Evolutionary conservation across 2,888 invertebrate genomes (phyloP).

Genomic region (Orthonychiurus folsomi): DNA sequence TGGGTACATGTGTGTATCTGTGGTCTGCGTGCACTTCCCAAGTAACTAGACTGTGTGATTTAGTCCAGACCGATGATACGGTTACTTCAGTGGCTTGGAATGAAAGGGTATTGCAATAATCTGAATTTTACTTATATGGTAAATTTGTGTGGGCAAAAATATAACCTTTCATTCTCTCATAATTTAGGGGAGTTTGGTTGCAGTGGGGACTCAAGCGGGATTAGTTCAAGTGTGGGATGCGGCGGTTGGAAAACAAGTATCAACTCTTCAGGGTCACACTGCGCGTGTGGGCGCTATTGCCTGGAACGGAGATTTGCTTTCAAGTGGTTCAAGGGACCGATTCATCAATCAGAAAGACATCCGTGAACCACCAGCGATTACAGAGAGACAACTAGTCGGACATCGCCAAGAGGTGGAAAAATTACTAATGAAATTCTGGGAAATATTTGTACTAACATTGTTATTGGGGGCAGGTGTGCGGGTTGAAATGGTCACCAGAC

Average conservation of each 20-base stretch:
- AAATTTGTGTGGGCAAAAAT: too few relatives aligned
- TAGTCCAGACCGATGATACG: slow-evolving; percentile 83
- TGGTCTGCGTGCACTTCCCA: slow-evolving; percentile 99
- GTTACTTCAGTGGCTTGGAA: slow-evolving; percentile 99
- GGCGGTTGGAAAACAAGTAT: slow-evolving; percentile 75
- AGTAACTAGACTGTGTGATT: slow-evolving; percentile 90
- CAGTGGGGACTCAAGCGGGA: slow-evolving; percentile 95
- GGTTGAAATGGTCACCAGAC: slow-evolving; percentile 97
- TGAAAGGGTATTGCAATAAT: slow-evolving; percentile 55
- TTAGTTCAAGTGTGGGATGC: slow-evolving; percentile 98
- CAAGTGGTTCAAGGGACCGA: slow-evolving; percentile 89
- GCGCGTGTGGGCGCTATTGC: slow-evolving; percentile 88
- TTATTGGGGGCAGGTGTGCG: slow-evolving; percentile 64
- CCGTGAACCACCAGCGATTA: slow-evolving; percentile 65
- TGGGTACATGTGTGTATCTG: slow-evolving; percentile 94
- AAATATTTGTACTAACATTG: slow-evolving; percentile 6
- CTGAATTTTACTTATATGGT: too few relatives aligned
- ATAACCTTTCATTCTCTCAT: slow-evolving; percentile 9
- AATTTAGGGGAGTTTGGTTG: slow-evolving; percentile 75
- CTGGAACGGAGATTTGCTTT: slow-evolving; percentile 94
- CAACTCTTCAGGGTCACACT: slow-evolving; percentile 81
- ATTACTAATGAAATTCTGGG: too few relatives aligned
- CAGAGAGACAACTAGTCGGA: slow-evolving; percentile 73
- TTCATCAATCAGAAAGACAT: slow-evolving; percentile 90
- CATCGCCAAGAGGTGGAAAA: slow-evolving; percentile 88